Evolutionary conservation across 1,140 invertebrate species (phyloP).

Genomic region (Chironomus striatipennis): DNA sequence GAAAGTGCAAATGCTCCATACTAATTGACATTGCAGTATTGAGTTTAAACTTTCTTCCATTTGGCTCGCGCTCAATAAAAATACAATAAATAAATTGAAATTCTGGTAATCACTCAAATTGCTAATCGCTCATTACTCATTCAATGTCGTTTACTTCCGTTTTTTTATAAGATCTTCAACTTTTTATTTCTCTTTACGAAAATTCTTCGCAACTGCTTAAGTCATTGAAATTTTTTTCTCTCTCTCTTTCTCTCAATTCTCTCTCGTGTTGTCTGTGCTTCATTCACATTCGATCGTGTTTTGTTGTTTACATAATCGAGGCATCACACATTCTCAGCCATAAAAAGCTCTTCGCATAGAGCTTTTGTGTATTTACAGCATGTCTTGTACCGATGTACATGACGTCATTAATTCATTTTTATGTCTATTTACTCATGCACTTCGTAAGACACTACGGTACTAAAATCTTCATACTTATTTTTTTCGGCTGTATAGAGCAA

Average conservation of each 20-base stretch:
- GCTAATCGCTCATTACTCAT: background rate
- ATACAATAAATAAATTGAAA: too few species aligned
- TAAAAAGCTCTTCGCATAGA: background rate
- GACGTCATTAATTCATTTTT: background rate
- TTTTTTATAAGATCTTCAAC: conserved; percentile 8
- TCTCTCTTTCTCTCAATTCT: background rate
- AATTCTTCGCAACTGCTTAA: background rate
- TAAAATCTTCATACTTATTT: too few species aligned
- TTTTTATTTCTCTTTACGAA: background rate
- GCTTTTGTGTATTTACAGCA: conserved; percentile 1
- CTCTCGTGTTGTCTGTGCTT: background rate
- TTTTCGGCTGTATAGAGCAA: background rate
- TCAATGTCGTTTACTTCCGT: conserved; percentile 6
- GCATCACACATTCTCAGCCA: background rate
- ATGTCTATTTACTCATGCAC: background rate
- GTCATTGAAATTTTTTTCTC: background rate
- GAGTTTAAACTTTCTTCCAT: background rate
- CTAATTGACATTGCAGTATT: conserved; percentile 1
- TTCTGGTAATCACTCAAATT: conserved; percentile 2
- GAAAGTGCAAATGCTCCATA: conserved; percentile 6
- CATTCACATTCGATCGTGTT: background rate
- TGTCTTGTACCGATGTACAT: background rate
- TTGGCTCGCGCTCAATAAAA: conserved; percentile 10
- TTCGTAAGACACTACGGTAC: background rate
- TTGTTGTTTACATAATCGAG: background rate